phyloP scores from a whole-genome alignment of 2,888 invertebrate species.

The Schizaphis graminum region DNA sequence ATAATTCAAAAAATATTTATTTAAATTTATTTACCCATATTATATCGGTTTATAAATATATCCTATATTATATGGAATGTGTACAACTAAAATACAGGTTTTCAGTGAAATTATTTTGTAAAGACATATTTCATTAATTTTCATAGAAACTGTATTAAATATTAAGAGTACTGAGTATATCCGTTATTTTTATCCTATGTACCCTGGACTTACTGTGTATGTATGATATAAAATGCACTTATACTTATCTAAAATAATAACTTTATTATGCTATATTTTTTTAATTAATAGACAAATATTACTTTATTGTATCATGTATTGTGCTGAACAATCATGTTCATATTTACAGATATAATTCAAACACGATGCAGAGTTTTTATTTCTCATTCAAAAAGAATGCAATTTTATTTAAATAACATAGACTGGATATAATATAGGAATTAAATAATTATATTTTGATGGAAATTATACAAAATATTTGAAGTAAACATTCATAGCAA shows the following conservation, averaged over 20 bases:
- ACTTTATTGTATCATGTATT: background rate
- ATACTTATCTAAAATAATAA: background rate
- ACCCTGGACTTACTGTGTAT: background rate
- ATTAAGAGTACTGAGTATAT: background rate
- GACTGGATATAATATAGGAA: background rate
- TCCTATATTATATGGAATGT: background rate
- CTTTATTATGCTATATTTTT: background rate
- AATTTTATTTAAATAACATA: too few species aligned
- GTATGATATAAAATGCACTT: background rate
- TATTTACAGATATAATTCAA: background rate
- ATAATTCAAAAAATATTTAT: background rate
- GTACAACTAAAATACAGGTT: background rate
- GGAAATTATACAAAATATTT: background rate
- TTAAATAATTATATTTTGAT: background rate
- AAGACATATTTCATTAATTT: background rate
- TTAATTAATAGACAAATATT: background rate
- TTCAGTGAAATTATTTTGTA: background rate
- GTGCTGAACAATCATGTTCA: background rate
- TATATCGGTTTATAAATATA: background rate
- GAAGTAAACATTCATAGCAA: background rate
- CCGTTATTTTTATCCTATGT: background rate
- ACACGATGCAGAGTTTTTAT: background rate
- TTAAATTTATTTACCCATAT: background rate
- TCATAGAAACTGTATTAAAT: background rate
- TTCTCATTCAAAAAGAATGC: background rate